A percentile compares a stretch with the other conserved stretches of the same genome.
Conservation (phyloP, 1,140 invertebrate species). For the Spodoptera litura region DNA sequence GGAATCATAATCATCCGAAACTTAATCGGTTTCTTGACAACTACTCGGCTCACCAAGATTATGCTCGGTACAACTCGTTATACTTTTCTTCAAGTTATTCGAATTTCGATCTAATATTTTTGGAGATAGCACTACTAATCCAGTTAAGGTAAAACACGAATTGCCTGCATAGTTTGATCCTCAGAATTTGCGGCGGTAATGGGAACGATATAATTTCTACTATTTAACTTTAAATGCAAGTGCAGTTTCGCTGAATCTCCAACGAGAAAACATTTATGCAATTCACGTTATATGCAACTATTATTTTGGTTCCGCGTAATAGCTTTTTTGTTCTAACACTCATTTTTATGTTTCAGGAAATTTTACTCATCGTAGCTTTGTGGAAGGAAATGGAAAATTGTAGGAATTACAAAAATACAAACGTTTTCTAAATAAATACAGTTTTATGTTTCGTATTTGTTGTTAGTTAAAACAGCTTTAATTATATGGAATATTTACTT, state of each 20-base stretch:
- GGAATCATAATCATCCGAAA: too few relatives aligned
- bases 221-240: background rate
- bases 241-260: background rate
- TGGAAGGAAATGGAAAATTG: too few relatives aligned
- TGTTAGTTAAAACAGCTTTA: too few relatives aligned
- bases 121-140: too few relatives aligned
- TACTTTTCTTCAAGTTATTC: background rate
- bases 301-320: background rate
- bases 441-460: too few relatives aligned
- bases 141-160: too few relatives aligned
- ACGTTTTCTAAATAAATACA: too few relatives aligned
- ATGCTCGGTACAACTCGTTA: background rate
- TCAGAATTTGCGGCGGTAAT: background rate
- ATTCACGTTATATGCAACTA: background rate
- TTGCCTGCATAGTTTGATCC: background rate
- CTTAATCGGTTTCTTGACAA: too few relatives aligned
- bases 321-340: background rate
- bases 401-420: too few relatives aligned
- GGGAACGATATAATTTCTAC: background rate
- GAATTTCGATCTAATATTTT: background rate
- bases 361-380: background rate
- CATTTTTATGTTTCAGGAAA: background rate
- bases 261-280: conserved; percentile 8
- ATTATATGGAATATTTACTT: too few relatives aligned
- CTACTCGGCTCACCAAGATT: background rate